phyloP scores from a whole-genome alignment of 2,113 vertebrate species.

The Daphoenositta chrysoptera region DNA sequence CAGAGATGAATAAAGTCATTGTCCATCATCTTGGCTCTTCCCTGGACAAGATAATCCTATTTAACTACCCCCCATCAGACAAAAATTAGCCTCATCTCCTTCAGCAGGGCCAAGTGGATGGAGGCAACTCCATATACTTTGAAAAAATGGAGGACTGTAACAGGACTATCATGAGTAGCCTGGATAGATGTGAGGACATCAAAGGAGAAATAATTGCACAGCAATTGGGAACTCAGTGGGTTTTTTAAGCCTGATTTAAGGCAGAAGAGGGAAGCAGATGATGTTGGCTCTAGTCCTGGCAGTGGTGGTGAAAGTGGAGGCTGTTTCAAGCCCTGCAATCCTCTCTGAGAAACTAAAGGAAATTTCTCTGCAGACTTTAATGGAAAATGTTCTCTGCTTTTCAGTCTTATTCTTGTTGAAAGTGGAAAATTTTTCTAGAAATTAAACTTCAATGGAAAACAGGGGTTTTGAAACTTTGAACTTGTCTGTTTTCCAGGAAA shows the following conservation, averaged over 20 bases:
- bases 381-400: slow-evolving; percentile 35
- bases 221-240: neutral
- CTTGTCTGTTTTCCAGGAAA: slow-evolving; percentile 42
- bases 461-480: slow-evolving; percentile 16
- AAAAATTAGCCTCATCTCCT: neutral
- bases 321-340: neutral
- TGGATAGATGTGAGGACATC: neutral
- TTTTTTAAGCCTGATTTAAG: neutral
- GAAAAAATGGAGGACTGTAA: neutral
- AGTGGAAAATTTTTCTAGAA: slow-evolving; percentile 47
- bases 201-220: neutral
- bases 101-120: neutral
- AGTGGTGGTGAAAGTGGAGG: neutral
- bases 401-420: slow-evolving; percentile 15
- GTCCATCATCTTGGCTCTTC: neutral
- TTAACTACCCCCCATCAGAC: neutral
- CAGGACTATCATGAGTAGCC: neutral
- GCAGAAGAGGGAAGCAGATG: neutral
- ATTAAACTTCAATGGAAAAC: slow-evolving; percentile 42
- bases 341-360: slow-evolving; percentile 12
- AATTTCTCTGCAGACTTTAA: slow-evolving; percentile 18
- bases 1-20: neutral
- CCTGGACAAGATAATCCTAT: neutral
- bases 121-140: neutral
- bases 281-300: slow-evolving; percentile 18